Base-by-base conservation (phyloP, 2,797 vertebrate genomes). In the Glossophaga mutica region DNA sequence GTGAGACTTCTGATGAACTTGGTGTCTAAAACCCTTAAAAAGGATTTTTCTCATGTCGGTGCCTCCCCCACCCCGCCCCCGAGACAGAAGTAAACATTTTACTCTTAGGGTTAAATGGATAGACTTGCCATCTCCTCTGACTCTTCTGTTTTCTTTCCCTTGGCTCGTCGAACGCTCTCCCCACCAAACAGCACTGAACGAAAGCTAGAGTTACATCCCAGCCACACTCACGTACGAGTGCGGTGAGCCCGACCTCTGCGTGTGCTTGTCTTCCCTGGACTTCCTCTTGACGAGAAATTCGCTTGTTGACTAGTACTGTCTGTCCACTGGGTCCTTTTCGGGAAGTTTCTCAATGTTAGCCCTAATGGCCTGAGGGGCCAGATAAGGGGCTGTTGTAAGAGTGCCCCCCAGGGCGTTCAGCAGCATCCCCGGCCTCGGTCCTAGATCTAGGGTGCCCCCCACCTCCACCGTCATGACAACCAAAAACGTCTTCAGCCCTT, bases 281-380 rank as follows among this genome's bases (percentile, higher is more conserved):
- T 92, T 70, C 67, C 42, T 67, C 71, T 52, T 22, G 76, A 90
- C 70, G 67, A 68, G 70, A 87, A 44, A 48, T n/a, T 57, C 19
- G 42, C 9, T 37, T 59, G 37, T 37, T 90, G 68, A 2, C n/a
- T 78, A 46, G 14, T 16, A 22, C 32, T 62, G 65, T 76, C 89
- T 48, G 29, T 48, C 68, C 32, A 39, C 42, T 16, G 55, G 37
- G 37, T 44, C 11, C 50, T 39, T 65, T 34, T 12, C 39, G 15
- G 50, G 55, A 9, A 50, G 15, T 21, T 86, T 94, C 55, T 86
- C 46, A 74, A 2, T 62, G 15, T 14, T 6, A 52, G 34, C 32
- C 21, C 5, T 34, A 46, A 46, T 44, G 81, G 42, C 57, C 32
- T 4, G 46, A 24, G 10, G 11, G 1, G 21, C n/a, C n/a, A 3